Percentiles rank a stretch among this genome's conserved stretches.
phyloP scores from a whole-genome alignment of 2,888 invertebrate genomes.

The Cosmorhoe ocellata region DNA sequence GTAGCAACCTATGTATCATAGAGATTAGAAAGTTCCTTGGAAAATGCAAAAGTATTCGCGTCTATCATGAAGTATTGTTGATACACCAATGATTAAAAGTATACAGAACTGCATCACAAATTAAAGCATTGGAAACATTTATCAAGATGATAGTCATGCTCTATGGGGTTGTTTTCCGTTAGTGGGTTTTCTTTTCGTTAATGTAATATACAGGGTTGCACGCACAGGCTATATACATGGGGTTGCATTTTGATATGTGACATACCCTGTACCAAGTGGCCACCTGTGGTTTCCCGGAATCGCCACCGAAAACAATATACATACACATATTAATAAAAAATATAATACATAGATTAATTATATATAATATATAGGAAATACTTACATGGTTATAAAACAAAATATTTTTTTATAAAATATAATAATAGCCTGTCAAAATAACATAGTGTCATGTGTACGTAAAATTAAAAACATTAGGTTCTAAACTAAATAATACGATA shows the following conservation, averaged over 20 bases:
- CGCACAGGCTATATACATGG: constrained; percentile 37
- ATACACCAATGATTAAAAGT: too few species aligned
- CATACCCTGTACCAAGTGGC: constrained; percentile 96
- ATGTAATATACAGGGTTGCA: constrained; percentile 32
- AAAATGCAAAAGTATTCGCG: too few species aligned
- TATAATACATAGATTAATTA: constrained; percentile 20
- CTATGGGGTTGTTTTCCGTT: constrained; percentile 6
- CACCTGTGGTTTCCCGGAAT: constrained; percentile 85
- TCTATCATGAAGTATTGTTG: background rate
- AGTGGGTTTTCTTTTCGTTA: constrained; percentile 3
- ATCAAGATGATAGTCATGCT: constrained; percentile 16
- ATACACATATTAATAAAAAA: constrained; percentile 60
- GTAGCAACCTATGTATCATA: background rate
- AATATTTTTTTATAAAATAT: too few species aligned
- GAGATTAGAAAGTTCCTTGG: background rate
- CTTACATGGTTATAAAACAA: too few species aligned
- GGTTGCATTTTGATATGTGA: constrained; percentile 48
- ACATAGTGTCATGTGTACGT: too few species aligned
- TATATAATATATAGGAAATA: too few species aligned
- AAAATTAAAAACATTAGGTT: too few species aligned
- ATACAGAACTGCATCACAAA: background rate
- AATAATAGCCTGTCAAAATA: too few species aligned
- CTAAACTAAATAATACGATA: too few species aligned
- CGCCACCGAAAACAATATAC: constrained; percentile 81
- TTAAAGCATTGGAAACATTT: constrained; percentile 9